phyloP scores from a whole-genome alignment of 2,113 vertebrate species.

The Semicossyphus pulcher region DNA sequence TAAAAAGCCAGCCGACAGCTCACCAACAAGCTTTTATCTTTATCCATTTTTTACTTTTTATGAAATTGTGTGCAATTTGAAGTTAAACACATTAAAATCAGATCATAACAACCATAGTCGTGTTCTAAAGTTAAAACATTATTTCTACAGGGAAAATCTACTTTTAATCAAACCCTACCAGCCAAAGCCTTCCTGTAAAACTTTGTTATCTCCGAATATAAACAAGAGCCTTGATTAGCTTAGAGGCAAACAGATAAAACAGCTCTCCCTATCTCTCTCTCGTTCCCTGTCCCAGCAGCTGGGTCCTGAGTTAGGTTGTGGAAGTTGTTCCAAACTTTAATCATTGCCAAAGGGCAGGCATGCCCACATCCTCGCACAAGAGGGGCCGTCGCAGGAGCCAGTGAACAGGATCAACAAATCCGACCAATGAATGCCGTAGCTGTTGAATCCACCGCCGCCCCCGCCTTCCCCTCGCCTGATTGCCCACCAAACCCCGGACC shows the following conservation, averaged over 20 bases:
- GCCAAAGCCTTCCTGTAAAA: constrained; percentile 6
- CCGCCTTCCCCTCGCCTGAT: constrained; percentile 55
- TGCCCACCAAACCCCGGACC: constrained; percentile 61
- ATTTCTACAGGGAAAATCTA: constrained; percentile 1
- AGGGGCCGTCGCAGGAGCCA: constrained; percentile 75
- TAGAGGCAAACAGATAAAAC: constrained; percentile 28
- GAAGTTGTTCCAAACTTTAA: constrained; percentile 85
- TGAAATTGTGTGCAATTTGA: background rate
- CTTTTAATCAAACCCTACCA: constrained; percentile 23
- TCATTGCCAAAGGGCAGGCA: constrained; percentile 86
- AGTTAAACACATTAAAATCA: background rate
- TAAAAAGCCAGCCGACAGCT: constrained; percentile 42
- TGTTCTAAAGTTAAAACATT: background rate
- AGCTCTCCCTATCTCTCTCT: constrained; percentile 6
- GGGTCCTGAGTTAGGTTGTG: constrained; percentile 58
- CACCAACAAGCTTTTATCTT: constrained; percentile 41
- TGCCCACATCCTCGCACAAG: constrained; percentile 83
- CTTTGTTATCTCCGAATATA: constrained; percentile 34
- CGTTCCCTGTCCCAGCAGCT: constrained; percentile 44
- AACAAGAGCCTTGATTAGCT: constrained; percentile 33
- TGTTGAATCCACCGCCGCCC: constrained; percentile 47
- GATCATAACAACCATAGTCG: background rate
- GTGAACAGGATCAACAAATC: constrained; percentile 66
- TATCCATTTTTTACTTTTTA: background rate
- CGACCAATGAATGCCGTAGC: constrained; percentile 60